Conservation (phyloP, 2,113 vertebrate species). For the Daphoenositta chrysoptera region DNA sequence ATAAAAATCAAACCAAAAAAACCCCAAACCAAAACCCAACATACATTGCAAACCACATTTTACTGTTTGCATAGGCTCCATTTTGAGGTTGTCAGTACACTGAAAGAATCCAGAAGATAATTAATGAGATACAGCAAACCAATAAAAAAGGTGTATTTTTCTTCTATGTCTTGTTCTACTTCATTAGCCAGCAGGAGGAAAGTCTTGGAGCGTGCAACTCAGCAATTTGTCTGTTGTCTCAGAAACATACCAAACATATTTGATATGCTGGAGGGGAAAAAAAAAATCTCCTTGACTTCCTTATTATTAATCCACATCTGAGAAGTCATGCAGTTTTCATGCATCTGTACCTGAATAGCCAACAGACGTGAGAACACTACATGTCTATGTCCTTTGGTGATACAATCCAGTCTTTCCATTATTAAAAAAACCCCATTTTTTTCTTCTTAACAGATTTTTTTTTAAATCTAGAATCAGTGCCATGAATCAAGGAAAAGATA, state of each 20-base stretch:
- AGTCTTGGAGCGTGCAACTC: not conserved
- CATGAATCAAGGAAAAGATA: not conserved
- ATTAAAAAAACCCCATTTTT: too few relatives aligned
- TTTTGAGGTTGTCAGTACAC: not conserved
- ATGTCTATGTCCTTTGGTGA: not conserved
- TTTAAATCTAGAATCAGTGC: not conserved
- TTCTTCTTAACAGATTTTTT: too few relatives aligned
- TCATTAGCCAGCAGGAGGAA: conserved; percentile 36
- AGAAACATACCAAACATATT: conserved; percentile 7
- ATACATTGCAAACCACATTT: not conserved
- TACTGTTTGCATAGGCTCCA: not conserved
- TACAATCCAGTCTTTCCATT: not conserved
- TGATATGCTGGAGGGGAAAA: not conserved
- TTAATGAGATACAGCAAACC: conserved; percentile 1
- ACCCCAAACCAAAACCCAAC: not conserved
- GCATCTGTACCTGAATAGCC: not conserved
- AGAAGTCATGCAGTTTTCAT: conserved; percentile 7
- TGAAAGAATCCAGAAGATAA: conserved; percentile 1
- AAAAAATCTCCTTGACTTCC: not conserved
- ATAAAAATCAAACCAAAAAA: not conserved
- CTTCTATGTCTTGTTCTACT: conserved; percentile 11
- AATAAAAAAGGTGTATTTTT: conserved; percentile 35
- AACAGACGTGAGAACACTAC: not conserved
- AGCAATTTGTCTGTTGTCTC: conserved; percentile 42
- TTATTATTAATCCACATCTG: not conserved